Percentiles rank a stretch among this genome's conserved stretches.
These are phyloP conservation scores for Melinaea marsaeus DNA, from an alignment of 2,888 invertebrate species.

Conservation along the genomic window DNA sequence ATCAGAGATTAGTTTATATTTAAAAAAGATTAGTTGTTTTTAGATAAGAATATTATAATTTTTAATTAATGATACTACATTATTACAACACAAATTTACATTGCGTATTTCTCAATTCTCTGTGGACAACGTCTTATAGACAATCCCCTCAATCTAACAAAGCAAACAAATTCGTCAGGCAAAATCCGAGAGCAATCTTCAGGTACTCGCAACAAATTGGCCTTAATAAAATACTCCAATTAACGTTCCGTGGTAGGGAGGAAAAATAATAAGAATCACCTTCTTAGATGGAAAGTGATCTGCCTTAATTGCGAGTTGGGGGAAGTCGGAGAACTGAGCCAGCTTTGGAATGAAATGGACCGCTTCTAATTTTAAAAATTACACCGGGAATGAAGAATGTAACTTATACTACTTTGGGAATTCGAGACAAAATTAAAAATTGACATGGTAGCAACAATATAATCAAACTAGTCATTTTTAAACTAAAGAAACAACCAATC, in stretches of 20 bases:
- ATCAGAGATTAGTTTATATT: no score
- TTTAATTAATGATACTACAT: no score
- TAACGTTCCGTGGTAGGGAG: slow-evolving; percentile 51
- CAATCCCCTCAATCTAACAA: slow-evolving; percentile 30
- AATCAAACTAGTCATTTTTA: background rate
- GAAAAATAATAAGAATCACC: slow-evolving; percentile 71
- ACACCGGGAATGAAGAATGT: slow-evolving; percentile 11
- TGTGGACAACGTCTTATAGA: background rate
- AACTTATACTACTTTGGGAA: background rate
- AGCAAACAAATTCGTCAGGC: slow-evolving; percentile 44
- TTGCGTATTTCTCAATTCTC: no score
- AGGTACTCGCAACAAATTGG: slow-evolving; percentile 73
- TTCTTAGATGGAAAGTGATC: slow-evolving; percentile 67
- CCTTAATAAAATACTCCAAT: slow-evolving; percentile 74
- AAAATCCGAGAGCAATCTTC: slow-evolving; percentile 51
- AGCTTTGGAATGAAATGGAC: slow-evolving; percentile 19
- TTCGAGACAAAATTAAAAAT: background rate
- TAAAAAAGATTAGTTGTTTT: no score
- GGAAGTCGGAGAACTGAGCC: slow-evolving; percentile 23
- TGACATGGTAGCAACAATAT: background rate
- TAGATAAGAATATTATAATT: no score
- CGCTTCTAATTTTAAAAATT: slow-evolving; percentile 27
- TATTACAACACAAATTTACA: no score
- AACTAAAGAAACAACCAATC: background rate
- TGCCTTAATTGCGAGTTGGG: slow-evolving; percentile 34